Percentiles rank a stretch among this genome's conserved stretches.
Evolutionary conservation across 1,140 invertebrate genomes (phyloP).

Genomic region (Lordiphosa stackelbergi): DNA sequence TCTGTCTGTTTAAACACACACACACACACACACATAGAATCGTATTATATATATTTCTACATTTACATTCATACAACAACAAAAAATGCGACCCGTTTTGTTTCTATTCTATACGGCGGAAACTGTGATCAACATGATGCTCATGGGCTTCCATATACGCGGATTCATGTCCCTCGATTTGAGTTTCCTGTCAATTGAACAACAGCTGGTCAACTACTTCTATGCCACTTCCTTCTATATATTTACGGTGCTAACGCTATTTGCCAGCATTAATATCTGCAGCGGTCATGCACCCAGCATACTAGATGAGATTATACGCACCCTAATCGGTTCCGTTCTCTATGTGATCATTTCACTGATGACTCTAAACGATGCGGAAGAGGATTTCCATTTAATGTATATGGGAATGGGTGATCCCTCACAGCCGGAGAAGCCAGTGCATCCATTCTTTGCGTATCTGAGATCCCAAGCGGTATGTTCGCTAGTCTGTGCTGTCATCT

Average conservation of each 20-base stretch:
- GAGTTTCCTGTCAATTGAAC: neutral
- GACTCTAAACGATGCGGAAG: conserved; percentile 29
- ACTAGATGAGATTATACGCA: conserved; percentile 19
- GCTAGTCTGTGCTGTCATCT: conserved; percentile 18
- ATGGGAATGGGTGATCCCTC: neutral
- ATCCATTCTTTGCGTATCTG: conserved; percentile 30
- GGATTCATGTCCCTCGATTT: conserved; percentile 16
- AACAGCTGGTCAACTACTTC: neutral
- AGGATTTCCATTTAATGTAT: conserved; percentile 20
- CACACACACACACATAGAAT: neutral
- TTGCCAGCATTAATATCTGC: conserved; percentile 42
- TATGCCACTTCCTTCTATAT: conserved; percentile 17
- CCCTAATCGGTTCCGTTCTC: conserved; percentile 4
- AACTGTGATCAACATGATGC: conserved; percentile 19
- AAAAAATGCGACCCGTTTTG: conserved; percentile 22
- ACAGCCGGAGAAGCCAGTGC: conserved; percentile 10
- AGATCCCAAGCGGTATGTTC: conserved; percentile 23
- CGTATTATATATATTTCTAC: conserved; percentile 1
- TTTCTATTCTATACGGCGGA: conserved; percentile 42
- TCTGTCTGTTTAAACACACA: conserved; percentile 24
- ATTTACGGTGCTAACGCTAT: conserved; percentile 26
- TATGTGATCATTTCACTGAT: conserved; percentile 33
- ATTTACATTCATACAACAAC: conserved; percentile 9
- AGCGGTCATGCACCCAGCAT: conserved; percentile 13
- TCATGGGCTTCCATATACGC: conserved; percentile 17